Evolutionary conservation across 2,113 vertebrate species (phyloP).

Genomic region (Sterna hirundo): DNA sequence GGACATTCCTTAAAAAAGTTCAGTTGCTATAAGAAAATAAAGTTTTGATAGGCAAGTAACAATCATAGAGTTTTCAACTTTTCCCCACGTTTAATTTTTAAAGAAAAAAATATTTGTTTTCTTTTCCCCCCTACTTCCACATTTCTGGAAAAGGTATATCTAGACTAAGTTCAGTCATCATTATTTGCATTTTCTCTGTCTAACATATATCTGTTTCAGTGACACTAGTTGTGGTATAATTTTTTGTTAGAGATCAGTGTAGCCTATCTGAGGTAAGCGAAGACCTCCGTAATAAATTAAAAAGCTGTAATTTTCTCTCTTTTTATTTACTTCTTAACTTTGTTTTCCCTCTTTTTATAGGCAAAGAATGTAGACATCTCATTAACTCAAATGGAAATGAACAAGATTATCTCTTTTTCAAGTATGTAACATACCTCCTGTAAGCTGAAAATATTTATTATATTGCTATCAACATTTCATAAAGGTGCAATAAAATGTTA

Average conservation of each 20-base stretch:
- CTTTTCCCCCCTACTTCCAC: not conserved
- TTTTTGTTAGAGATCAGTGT: not conserved
- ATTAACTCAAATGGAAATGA: not conserved
- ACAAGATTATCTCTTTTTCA: not conserved
- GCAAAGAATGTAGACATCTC: not conserved
- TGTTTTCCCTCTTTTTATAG: not conserved
- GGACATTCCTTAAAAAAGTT: not conserved
- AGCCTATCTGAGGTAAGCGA: not conserved
- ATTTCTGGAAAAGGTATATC: not conserved
- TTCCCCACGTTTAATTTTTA: not conserved
- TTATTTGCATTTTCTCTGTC: not conserved
- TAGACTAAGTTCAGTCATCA: not conserved
- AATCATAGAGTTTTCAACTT: not conserved
- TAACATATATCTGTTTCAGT: not conserved
- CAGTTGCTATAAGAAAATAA: not conserved
- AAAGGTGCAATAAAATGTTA: not conserved
- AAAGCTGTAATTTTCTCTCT: not conserved
- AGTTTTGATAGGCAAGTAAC: not conserved
- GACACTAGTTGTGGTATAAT: not conserved
- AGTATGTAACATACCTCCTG: not conserved
- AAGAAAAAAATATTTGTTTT: not conserved
- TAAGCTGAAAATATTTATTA: not conserved
- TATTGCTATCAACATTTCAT: not conserved
- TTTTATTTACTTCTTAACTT: not conserved
- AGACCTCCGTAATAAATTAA: not conserved